Conservation (phyloP, 2,113 vertebrate species). For the Larimichthys polyactis region DNA sequence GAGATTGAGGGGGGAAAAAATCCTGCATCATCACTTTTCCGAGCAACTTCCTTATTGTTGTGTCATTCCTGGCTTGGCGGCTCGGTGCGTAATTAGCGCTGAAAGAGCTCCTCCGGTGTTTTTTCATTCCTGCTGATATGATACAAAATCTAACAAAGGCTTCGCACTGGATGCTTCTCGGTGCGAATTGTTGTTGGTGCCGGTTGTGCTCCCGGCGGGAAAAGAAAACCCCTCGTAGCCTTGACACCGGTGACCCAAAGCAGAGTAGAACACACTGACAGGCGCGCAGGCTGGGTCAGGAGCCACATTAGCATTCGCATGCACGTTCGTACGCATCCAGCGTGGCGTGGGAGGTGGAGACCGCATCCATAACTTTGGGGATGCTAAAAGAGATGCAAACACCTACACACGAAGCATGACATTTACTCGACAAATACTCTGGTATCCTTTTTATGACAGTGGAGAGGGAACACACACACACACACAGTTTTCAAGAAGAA, state of each 20-base stretch:
- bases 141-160: constrained; percentile 58
- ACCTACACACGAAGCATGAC: constrained; percentile 57
- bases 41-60: constrained; percentile 57
- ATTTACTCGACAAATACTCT: constrained; percentile 58
- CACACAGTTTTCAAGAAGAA: background rate
- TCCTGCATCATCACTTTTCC: constrained; percentile 70
- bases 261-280: constrained; percentile 3
- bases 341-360: constrained; percentile 52
- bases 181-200: constrained; percentile 9
- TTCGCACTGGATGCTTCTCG: background rate
- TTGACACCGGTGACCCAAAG: constrained; percentile 12
- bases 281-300: constrained; percentile 25
- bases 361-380: constrained; percentile 35
- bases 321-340: constrained; percentile 17
- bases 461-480: constrained; percentile 4
- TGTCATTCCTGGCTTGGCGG: constrained; percentile 48
- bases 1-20: constrained; percentile 40
- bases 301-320: constrained; percentile 44
- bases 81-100: constrained; percentile 64
- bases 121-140: constrained; percentile 60
- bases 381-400: constrained; percentile 51
- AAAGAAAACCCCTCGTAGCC: constrained; percentile 6
- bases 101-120: constrained; percentile 46
- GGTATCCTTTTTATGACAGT: constrained; percentile 11
- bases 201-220: constrained; percentile 13